Evolutionary conservation across 2,888 invertebrate genomes (phyloP), one percentile per base, ranked within the genome.

Genomic region (Caenorhabditis sp.): DNA sequence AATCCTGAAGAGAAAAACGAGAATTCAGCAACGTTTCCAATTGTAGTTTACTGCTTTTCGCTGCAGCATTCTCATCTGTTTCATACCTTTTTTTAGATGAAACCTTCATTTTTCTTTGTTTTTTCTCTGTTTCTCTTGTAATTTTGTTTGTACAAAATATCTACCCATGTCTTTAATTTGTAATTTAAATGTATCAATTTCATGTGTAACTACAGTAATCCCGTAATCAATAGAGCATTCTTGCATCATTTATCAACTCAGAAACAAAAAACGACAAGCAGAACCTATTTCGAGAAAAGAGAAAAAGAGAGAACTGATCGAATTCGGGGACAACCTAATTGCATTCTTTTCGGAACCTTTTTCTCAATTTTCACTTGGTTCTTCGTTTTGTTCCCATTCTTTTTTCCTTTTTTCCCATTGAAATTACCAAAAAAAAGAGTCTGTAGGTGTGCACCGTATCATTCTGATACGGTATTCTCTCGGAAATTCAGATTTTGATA

Each of bases 391-490:
- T 50, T 37, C 26, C 1, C 9, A 24, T 11, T 50, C 28, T 28
- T 61, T 44, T 70, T 56, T 47, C 50, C 28, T 28, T 26, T 20
- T 32, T 28, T 22, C 26, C 18, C 64, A 18, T n/a, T n/a, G 24
- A 47, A n/a, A n/a, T n/a, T n/a, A n/a, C n/a, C n/a, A n/a, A n/a
- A n/a, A n/a, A n/a, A n/a, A n/a, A n/a, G n/a, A n/a, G n/a, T n/a
- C n/a, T n/a, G n/a, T n/a, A n/a, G n/a, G n/a, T n/a, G n/a, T n/a
- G n/a, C n/a, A n/a, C n/a, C n/a, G n/a, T n/a, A n/a, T n/a, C n/a
- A n/a, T n/a, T n/a, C n/a, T n/a, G n/a, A n/a, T n/a, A n/a, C n/a
- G n/a, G n/a, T n/a, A n/a, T n/a, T n/a, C n/a, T n/a, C n/a, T n/a
- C n/a, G n/a, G n/a, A n/a, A n/a, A n/a, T n/a, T n/a, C n/a, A n/a